Conservation (phyloP, 2,797 vertebrate species). For the Kryptolebias ocellatus region DNA sequence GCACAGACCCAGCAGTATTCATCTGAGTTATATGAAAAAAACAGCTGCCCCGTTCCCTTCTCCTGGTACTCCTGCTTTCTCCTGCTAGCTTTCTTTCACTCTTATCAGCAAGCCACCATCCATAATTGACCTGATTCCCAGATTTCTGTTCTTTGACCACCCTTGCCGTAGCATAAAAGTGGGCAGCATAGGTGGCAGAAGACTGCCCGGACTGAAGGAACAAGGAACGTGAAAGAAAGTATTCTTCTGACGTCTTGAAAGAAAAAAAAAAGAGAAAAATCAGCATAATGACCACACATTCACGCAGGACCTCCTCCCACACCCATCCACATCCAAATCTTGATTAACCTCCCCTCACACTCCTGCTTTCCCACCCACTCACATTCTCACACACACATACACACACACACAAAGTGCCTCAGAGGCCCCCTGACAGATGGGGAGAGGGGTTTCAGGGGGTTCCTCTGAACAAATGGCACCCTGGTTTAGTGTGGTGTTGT, state of each 20-base stretch:
- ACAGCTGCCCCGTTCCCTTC: constrained; percentile 59
- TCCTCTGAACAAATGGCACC: constrained; percentile 83
- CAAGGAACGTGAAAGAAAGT: constrained; percentile 79
- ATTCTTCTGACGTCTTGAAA: constrained; percentile 85
- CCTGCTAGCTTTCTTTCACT: constrained; percentile 63
- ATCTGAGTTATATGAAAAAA: constrained; percentile 41
- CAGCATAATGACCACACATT: constrained; percentile 88
- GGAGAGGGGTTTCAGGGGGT: constrained; percentile 80
- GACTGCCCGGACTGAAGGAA: constrained; percentile 73
- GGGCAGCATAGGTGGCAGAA: constrained; percentile 86
- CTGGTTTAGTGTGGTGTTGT: constrained; percentile 86
- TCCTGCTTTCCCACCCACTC: constrained; percentile 80
- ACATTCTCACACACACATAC: constrained; percentile 80
- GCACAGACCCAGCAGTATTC: constrained; percentile 59
- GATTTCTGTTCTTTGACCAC: constrained; percentile 84
- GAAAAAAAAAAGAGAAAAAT: constrained; percentile 80
- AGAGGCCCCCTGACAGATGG: constrained; percentile 90
- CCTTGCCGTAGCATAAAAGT: constrained; percentile 84
- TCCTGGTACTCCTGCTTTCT: constrained; percentile 52
- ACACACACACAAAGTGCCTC: constrained; percentile 81
- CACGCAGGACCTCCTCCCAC: constrained; percentile 76
- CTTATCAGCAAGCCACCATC: constrained; percentile 81
- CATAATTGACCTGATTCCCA: constrained; percentile 89
- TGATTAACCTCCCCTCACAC: constrained; percentile 84
- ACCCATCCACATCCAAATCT: constrained; percentile 81